Conservation (phyloP, 2,797 vertebrate species). For the Loriculus beryllinus region DNA sequence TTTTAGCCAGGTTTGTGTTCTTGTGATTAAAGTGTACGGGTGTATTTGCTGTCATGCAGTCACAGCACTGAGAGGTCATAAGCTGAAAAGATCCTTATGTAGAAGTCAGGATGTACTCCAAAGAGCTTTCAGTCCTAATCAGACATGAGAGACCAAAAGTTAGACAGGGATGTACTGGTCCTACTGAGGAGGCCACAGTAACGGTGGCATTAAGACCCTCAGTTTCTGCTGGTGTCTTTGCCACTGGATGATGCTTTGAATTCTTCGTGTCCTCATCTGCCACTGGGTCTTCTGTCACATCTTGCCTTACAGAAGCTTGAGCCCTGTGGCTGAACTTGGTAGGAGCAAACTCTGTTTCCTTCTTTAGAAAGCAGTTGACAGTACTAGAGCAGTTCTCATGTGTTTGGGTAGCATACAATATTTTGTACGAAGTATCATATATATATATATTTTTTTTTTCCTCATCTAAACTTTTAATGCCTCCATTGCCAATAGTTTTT, state of each 20-base stretch:
- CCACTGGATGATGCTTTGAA: neutral
- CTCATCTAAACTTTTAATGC: neutral
- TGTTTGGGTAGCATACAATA: neutral
- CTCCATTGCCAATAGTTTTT: neutral
- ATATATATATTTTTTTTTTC: neutral
- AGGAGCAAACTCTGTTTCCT: neutral
- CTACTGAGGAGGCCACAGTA: neutral
- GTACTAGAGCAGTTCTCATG: neutral
- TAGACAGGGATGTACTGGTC: neutral
- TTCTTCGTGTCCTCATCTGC: neutral
- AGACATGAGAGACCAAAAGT: neutral
- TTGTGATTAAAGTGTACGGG: neutral
- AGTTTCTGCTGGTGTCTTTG: neutral
- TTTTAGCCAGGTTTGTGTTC: neutral
- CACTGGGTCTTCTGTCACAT: neutral
- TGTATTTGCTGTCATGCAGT: neutral
- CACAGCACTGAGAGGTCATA: neutral
- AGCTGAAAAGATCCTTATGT: rapidly evolving
- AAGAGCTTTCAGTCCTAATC: neutral
- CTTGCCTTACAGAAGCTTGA: neutral
- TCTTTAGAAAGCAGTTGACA: neutral
- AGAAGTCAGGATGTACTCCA: neutral
- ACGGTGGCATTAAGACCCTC: neutral
- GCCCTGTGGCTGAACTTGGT: neutral
- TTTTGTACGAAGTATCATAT: neutral